Conservation (phyloP, 2,113 vertebrate genomes). For the Silurus glanis region DNA sequence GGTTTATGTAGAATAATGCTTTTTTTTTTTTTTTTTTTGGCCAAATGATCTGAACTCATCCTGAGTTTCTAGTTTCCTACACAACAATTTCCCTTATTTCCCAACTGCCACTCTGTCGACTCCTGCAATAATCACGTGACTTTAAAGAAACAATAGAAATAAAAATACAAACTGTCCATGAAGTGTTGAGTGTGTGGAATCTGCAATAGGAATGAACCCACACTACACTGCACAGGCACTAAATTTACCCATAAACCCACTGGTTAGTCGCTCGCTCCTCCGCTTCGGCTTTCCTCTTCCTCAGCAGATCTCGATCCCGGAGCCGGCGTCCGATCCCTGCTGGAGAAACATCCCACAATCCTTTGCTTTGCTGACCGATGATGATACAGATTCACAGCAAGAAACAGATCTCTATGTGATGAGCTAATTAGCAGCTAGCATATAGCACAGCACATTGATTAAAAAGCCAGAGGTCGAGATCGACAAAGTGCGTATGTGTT, state of each 20-base stretch:
- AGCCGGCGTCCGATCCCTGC: constrained; percentile 71
- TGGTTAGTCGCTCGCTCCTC: constrained; percentile 80
- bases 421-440: background rate
- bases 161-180: background rate
- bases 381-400: background rate
- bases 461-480: background rate
- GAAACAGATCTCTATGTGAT: background rate
- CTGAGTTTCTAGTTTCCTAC: background rate
- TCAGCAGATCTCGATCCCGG: constrained; percentile 85
- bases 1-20: background rate
- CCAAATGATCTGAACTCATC: background rate
- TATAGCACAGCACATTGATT: background rate
- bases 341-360: constrained; percentile 46
- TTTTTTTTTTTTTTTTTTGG: background rate
- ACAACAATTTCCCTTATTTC: background rate
- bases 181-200: background rate
- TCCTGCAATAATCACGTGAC: background rate
- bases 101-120: background rate
- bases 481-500: background rate
- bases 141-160: background rate
- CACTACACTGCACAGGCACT: constrained; percentile 17
- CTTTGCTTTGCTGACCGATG: background rate
- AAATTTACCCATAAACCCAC: constrained; percentile 84
- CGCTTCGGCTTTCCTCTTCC: constrained; percentile 84
- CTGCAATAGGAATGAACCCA: background rate